phyloP scores from a whole-genome alignment of 1,140 invertebrate species.

The Acromyrmex heyeri region DNA sequence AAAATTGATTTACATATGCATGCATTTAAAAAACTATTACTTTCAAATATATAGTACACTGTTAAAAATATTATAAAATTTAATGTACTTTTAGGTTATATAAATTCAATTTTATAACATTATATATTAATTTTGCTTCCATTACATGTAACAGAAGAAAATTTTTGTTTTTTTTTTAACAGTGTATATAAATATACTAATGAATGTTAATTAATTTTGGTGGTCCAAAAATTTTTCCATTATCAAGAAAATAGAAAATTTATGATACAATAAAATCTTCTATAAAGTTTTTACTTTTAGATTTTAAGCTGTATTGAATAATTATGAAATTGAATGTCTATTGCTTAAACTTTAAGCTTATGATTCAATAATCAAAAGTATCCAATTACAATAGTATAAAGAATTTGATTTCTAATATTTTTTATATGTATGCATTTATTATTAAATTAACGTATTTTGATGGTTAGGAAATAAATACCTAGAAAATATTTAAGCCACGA shows the following conservation, averaged over 20 bases:
- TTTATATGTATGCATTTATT: not conserved
- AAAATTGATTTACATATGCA: not conserved
- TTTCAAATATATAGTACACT: not conserved
- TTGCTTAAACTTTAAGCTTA: not conserved
- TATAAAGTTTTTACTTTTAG: not conserved
- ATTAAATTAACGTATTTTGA: slow-evolving; percentile 27
- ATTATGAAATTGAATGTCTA: slow-evolving; percentile 13
- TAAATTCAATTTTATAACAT: no score
- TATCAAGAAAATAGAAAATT: not conserved
- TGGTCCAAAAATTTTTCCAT: not conserved
- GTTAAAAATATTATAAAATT: no score
- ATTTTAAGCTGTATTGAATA: not conserved
- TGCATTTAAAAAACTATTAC: not conserved
- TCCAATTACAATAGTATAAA: slow-evolving; percentile 9
- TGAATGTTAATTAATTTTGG: not conserved
- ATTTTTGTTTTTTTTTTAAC: no score
- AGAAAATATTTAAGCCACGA: slow-evolving; percentile 57
- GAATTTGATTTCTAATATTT: slow-evolving; percentile 30
- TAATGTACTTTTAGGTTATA: no score
- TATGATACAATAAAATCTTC: not conserved
- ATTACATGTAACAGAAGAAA: no score
- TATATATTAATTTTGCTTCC: no score
- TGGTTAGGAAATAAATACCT: not conserved
- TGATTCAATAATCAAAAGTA: slow-evolving; percentile 22
- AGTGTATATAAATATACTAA: no score